These are phyloP conservation scores for Sciurus vulgaris DNA, from an alignment of 2,797 vertebrate species.

Conservation along the genomic window DNA sequence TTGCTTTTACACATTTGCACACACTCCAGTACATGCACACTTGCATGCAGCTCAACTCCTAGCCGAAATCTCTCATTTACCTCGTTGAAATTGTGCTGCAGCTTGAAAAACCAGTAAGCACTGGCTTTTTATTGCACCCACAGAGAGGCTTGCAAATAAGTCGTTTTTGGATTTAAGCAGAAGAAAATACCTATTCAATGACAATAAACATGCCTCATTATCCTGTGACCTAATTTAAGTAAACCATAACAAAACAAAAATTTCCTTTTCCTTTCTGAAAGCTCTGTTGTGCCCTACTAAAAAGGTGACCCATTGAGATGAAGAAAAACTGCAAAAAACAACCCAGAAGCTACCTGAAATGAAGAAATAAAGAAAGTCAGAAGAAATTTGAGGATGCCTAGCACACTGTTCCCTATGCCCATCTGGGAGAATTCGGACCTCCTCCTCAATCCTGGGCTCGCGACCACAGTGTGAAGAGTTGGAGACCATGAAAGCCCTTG, in stretches of 20 bases:
- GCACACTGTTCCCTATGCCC: neutral
- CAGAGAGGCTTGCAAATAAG: neutral
- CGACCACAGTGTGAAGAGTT: neutral
- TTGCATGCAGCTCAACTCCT: neutral
- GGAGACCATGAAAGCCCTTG: neutral
- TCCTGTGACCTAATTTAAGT: neutral
- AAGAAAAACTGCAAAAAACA: neutral
- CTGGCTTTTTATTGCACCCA: neutral
- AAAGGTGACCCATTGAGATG: neutral
- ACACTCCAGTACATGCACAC: neutral
- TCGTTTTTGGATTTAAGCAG: constrained; percentile 25
- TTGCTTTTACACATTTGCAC: neutral
- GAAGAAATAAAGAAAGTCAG: neutral
- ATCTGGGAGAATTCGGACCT: neutral
- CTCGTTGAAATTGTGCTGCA: neutral
- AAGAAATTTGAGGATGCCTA: neutral
- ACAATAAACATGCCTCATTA: neutral
- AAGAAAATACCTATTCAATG: constrained; percentile 16
- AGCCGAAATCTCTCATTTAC: neutral
- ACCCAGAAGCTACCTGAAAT: neutral
- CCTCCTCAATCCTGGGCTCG: neutral
- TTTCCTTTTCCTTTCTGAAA: neutral
- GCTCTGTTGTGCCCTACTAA: neutral
- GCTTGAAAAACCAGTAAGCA: neutral
- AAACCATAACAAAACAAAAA: neutral